phyloP scores from a whole-genome alignment of 1,140 invertebrate species.

The Prorops nasuta region DNA sequence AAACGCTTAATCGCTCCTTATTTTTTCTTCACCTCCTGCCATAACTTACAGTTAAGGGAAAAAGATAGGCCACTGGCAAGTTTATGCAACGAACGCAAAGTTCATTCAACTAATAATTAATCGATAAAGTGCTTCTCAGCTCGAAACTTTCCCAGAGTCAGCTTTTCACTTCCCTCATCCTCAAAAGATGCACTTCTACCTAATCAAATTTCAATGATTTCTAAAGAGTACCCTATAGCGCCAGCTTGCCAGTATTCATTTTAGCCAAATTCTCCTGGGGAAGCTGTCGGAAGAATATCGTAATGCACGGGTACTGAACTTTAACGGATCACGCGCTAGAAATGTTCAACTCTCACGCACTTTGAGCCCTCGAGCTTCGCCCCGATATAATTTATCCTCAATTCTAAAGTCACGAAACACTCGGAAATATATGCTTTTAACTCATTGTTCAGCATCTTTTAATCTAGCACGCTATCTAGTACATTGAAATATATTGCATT shows the following conservation, averaged over 20 bases:
- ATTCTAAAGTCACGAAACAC: no score
- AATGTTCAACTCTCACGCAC: background rate
- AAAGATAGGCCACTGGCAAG: no score
- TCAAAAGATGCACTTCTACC: constrained; percentile 25
- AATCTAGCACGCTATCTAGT: no score
- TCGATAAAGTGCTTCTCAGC: constrained; percentile 25
- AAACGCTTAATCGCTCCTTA: no score
- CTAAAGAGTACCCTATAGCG: background rate
- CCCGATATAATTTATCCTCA: no score
- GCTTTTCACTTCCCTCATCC: constrained; percentile 24
- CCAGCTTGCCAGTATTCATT: background rate
- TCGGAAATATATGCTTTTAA: no score
- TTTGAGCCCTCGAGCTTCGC: background rate
- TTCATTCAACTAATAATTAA: constrained; percentile 33
- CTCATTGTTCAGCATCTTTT: no score
- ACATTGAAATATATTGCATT: no score
- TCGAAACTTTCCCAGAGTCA: constrained; percentile 26
- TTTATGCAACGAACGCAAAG: constrained; percentile 22
- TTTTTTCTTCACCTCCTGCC: no score
- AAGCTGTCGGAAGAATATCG: background rate
- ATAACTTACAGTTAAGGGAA: no score
- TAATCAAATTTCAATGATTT: constrained; percentile 25
- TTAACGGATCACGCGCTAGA: background rate
- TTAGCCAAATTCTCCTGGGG: background rate
- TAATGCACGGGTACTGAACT: background rate